A percentile compares a stretch with the other conserved stretches of the same genome.
These are phyloP conservation scores for Protodeltote pygarga DNA, from an alignment of 2,888 invertebrate species.

Conservation along the genomic window DNA sequence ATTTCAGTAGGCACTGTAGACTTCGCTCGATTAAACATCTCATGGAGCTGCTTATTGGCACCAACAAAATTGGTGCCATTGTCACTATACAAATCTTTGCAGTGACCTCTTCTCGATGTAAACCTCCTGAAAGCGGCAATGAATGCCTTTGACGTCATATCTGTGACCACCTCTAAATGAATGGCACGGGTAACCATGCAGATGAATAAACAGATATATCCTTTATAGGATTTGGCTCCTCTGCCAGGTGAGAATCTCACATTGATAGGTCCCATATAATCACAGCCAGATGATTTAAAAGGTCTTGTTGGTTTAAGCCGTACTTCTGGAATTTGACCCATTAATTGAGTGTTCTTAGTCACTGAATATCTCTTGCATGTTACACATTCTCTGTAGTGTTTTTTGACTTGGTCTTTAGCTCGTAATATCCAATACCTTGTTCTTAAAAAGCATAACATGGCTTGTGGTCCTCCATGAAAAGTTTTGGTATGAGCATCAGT, in stretches of 20 bases:
- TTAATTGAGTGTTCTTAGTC: neutral
- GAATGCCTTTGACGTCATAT: conserved; percentile 19
- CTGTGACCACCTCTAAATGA: conserved; percentile 14
- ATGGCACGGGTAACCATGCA: conserved; percentile 12
- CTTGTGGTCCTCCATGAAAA: conserved; percentile 12
- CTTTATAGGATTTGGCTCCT: conserved; percentile 4
- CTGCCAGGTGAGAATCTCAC: neutral
- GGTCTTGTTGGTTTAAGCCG: conserved; percentile 1
- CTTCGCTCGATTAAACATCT: conserved; percentile 11
- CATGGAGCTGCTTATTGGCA: conserved; percentile 8
- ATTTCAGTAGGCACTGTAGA: conserved; percentile 7
- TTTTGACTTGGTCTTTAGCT: conserved; percentile 2
- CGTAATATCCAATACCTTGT: conserved; percentile 8
- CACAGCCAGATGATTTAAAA: conserved; percentile 6
- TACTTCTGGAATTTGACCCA: conserved; percentile 7
- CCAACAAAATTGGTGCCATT: conserved; percentile 24
- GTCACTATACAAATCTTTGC: conserved; percentile 11
- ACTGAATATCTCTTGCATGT: neutral
- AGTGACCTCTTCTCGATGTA: conserved; percentile 3
- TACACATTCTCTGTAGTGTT: neutral
- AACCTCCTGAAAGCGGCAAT: conserved; percentile 21
- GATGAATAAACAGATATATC: conserved; percentile 2
- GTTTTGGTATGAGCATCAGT: conserved; percentile 4
- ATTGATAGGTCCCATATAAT: conserved; percentile 5
- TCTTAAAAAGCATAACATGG: conserved; percentile 5